Evolutionary conservation across 2,888 invertebrate genomes (phyloP), one percentile per base, ranked within the genome.

Genomic region (Lasius fuliginosus): DNA sequence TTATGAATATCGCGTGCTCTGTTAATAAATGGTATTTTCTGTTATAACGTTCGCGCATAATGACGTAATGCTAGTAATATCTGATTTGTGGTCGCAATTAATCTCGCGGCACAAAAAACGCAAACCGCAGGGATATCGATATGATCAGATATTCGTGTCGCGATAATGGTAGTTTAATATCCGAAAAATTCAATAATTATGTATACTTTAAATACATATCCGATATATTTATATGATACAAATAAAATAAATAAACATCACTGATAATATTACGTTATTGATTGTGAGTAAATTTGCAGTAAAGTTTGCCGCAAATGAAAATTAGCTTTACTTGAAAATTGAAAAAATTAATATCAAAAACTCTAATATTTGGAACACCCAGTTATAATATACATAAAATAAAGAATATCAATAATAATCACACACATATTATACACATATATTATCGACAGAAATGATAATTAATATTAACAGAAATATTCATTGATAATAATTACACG

Each of bases 61-160:
- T 81, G 71, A 79, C 36, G 33, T 42, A 56, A 46, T 46, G 60
- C 60, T n/a, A 27, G 42, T 62, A 60, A 81, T 77, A 73, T 49
- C 73, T 81, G 79, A 62, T 81, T 81, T 81, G 79, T 60, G 79
- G 79, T 81, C 60, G 71, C 79, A 81, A 81, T 81, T 81, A 81
- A 81, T 81, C 60, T 53, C 46, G 40, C 18, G 27, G 12, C 3
- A 9, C 42, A 60, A 73, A 81, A 73, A 73, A 5, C 12, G 36
- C 0, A 6, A 0, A 81, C 58, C 71, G 71, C 40, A 79, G n/a
- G 12, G 4, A n/a, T 71, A 49, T 62, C 60, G 73, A 9, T 62
- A 73, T 36, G 71, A 62, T 0, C 6, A 49, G 46, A 18, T 15
- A 67, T 73, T 27, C 5, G 3, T 53, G 11, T 49, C 11, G 23